Evolutionary conservation across 2,797 vertebrate genomes (phyloP).

Genomic region (Bradypus variegatus): DNA sequence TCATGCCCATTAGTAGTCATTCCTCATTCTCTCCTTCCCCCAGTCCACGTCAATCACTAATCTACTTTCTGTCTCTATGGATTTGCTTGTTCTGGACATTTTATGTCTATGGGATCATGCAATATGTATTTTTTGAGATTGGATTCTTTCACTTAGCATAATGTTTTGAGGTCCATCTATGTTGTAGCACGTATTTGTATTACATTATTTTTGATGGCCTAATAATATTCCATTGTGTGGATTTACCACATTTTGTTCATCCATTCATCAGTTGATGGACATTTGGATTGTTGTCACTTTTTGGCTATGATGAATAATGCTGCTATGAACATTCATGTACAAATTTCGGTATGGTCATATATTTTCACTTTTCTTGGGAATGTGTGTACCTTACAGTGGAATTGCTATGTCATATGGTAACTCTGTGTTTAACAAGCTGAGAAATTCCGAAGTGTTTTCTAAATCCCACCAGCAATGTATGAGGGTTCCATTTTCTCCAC

Average conservation of each 20-base stretch:
- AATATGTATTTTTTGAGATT: not conserved
- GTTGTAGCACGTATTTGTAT: not conserved
- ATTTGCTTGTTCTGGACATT: not conserved
- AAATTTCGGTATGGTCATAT: not conserved
- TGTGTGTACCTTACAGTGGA: not conserved
- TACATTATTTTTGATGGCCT: not conserved
- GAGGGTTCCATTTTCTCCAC: not conserved
- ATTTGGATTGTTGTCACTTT: not conserved
- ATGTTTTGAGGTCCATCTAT: not conserved
- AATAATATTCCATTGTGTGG: not conserved
- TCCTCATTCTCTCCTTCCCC: not conserved
- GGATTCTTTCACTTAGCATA: not conserved
- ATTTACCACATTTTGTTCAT: not conserved
- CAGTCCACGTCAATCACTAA: not conserved
- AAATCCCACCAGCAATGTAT: not conserved
- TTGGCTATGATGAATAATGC: not conserved
- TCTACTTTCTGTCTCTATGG: not conserved
- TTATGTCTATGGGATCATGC: not conserved
- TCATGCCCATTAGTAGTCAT: not conserved
- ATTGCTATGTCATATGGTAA: not conserved
- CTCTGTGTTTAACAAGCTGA: not conserved
- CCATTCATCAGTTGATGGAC: not conserved
- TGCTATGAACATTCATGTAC: not conserved
- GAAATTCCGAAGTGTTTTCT: not conserved
- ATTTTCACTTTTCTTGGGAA: not conserved